phyloP scores from a whole-genome alignment of 2,797 vertebrate species.

The Brotula barbata region DNA sequence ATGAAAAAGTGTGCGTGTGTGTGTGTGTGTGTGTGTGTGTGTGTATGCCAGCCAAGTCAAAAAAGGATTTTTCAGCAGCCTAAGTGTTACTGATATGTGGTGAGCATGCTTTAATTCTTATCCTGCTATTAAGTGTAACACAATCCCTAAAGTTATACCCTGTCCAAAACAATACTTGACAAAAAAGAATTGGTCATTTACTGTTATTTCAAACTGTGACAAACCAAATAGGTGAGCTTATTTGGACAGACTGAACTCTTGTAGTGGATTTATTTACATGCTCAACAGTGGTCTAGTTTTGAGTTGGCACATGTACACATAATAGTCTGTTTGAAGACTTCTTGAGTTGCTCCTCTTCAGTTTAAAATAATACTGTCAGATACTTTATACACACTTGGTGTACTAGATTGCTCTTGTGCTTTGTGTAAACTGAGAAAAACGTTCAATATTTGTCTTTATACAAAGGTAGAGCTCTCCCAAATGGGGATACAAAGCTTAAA shows the following conservation, averaged over 20 bases:
- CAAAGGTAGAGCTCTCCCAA: slow-evolving; percentile 1
- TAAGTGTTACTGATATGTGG: slow-evolving; percentile 42
- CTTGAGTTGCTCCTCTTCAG: background rate
- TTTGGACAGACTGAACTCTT: background rate
- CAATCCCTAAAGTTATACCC: slow-evolving; percentile 14
- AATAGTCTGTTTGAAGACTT: background rate
- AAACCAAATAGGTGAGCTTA: slow-evolving; percentile 23
- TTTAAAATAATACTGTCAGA: background rate
- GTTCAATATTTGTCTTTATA: slow-evolving; percentile 5
- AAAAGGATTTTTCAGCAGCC: slow-evolving; percentile 33
- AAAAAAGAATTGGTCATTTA: slow-evolving; percentile 12
- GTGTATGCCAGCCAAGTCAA: background rate
- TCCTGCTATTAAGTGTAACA: slow-evolving; percentile 26
- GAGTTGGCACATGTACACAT: background rate
- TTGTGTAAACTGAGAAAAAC: slow-evolving; percentile 15
- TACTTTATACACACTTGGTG: background rate
- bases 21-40: background rate
- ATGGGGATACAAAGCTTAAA: background rate
- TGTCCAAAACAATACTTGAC: slow-evolving; percentile 42
- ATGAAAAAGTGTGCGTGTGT: slow-evolving; percentile 35
- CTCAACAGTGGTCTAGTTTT: background rate
- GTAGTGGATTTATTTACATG: slow-evolving; percentile 6
- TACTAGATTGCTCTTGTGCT: background rate
- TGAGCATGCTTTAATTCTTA: slow-evolving; percentile 62
- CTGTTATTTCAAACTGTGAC: slow-evolving; percentile 28